These are phyloP conservation scores for Hirtodrosophila histrioides DNA, from an alignment of 2,888 invertebrate genomes.

Conservation along the genomic window DNA sequence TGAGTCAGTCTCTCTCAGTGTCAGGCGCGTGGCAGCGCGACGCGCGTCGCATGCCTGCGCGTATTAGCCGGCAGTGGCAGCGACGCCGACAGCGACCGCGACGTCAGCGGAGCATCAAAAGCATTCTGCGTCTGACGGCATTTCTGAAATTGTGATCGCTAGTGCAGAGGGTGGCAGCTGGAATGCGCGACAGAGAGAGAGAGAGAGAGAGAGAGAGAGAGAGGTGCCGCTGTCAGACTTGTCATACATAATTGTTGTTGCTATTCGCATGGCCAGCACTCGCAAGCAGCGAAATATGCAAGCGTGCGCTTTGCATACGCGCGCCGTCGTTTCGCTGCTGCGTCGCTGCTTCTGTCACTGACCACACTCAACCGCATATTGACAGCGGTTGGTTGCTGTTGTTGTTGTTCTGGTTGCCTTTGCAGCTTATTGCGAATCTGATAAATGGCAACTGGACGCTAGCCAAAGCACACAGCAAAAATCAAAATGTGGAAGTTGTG, in stretches of 20 bases:
- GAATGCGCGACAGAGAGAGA: constrained; percentile 9
- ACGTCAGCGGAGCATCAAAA: constrained; percentile 27
- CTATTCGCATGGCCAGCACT: constrained; percentile 6
- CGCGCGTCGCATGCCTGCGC: constrained; percentile 58
- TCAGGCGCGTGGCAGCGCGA: constrained; percentile 63
- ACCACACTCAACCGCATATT: constrained; percentile 65
- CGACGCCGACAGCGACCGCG: constrained; percentile 9
- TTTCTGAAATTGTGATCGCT: constrained; percentile 34
- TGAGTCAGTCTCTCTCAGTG: constrained; percentile 63
- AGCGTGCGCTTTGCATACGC: constrained; percentile 40
- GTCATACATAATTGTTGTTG: constrained; percentile 12
- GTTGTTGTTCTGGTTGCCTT: constrained; percentile 2
- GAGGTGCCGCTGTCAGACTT: constrained; percentile 12
- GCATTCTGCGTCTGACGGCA: constrained; percentile 29
- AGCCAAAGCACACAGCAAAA: constrained; percentile 2
- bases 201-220: no score
- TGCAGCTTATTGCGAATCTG: constrained; percentile 35
- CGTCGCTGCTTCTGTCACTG: constrained; percentile 54
- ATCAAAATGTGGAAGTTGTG: constrained; percentile 1
- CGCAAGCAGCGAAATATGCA: constrained; percentile 21
- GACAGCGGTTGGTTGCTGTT: constrained; percentile 41
- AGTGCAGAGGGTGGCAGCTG: constrained; percentile 3
- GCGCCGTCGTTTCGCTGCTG: constrained; percentile 10
- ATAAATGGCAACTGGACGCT: constrained; percentile 31
- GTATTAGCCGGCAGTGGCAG: constrained; percentile 44